A percentile compares a stretch with the other conserved stretches of the same genome.
Evolutionary conservation across 2,888 invertebrate species (phyloP).

Genomic region (Dendrolimus pini): DNA sequence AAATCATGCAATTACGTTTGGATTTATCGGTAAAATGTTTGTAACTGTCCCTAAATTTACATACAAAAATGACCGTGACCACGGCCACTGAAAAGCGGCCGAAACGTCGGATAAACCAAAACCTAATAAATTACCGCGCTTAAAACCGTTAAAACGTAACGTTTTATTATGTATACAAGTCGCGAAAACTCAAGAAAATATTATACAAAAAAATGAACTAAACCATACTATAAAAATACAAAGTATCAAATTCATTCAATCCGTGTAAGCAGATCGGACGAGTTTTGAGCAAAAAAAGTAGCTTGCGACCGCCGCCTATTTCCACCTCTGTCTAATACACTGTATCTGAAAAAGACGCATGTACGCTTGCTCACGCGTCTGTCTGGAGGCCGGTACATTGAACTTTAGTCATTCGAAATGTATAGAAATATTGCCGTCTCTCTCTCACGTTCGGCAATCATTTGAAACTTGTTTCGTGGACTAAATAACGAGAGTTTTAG

Average conservation of each 20-base stretch:
- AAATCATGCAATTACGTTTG: no score
- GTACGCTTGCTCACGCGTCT: constrained; percentile 37
- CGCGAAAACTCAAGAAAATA: no score
- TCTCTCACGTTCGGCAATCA: constrained; percentile 35
- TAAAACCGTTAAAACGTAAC: no score
- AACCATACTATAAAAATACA: not conserved
- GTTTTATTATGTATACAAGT: no score
- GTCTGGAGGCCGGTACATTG: constrained; percentile 65
- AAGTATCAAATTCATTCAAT: not conserved
- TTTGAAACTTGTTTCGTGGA: not conserved
- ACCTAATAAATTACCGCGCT: no score
- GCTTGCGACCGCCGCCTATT: constrained; percentile 30
- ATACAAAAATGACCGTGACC: no score
- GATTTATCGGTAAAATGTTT: no score
- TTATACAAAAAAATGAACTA: not conserved
- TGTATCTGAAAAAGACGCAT: not conserved
- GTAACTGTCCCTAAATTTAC: no score
- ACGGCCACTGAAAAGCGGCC: no score
- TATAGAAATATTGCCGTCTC: constrained; percentile 31
- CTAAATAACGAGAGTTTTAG: not conserved
- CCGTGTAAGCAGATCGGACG: not conserved
- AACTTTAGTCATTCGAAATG: constrained; percentile 46
- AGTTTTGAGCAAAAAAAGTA: not conserved
- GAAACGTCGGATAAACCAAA: no score
- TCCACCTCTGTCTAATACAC: not conserved